Base-by-base conservation (phyloP, 2,888 invertebrate genomes). In the Listrodromus nycthemerus region DNA sequence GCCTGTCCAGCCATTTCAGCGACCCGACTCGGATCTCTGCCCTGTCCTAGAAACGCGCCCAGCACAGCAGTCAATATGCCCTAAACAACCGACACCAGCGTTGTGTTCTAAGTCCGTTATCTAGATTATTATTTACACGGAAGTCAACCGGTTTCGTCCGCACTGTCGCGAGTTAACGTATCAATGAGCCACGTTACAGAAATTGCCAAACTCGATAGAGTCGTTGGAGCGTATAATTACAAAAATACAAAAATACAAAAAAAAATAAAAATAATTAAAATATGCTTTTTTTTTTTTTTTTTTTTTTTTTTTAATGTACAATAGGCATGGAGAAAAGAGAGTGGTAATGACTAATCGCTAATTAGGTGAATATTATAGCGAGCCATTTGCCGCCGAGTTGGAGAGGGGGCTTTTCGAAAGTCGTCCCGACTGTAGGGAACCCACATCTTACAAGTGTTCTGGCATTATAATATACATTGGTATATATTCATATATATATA, bases 1-100 rank as follows among this genome's bases (percentile, higher is more conserved):
- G 98, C 97, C 95, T 98, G 98, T 95, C 97, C 98, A 95, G 98
- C 98, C 97, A 98, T 97, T 95, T 96, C 96, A 95, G 97, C 96
- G 94, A 97, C 97, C 95, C 97, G 97, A 94, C 97, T 96, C 93
- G 97, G 97, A 95, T 98, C 97, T 95, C 97, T 97, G 94, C 96
- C 96, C 91, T 92, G 93, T 95, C 98, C 98, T 95, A 98, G 96
- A 95, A 98, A 95, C 94, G 97, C 96, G 94, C 97, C 97, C 95
- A 98, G 96, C 94, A 98, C 96, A 94, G 97, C 97, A 94, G 97
- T 97, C 96, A 98, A 96, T 95, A 98, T 96, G 95, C 97, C 97
- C 98, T 98, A 97, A 96, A 94, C 93, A 94, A 94, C 94, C 94
- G 91, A 92, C 91, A 92, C 92, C 92, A 91, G 84, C 77, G 69